These are phyloP conservation scores for Cairina moschata DNA, from an alignment of 2,113 vertebrate genomes.

Conservation along the genomic window DNA sequence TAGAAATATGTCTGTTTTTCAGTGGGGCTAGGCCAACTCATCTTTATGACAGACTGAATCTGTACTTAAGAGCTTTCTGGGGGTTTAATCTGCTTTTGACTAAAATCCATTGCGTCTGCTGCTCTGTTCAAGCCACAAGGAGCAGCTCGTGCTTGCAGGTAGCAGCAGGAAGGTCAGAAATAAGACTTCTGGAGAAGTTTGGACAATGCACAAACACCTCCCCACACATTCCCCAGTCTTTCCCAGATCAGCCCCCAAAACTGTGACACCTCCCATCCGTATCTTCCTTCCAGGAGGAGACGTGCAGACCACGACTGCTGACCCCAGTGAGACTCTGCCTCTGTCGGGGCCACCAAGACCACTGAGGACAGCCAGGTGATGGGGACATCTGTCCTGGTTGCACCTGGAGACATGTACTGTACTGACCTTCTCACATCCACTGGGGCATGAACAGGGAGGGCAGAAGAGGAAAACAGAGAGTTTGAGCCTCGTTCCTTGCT, in stretches of 20 bases:
- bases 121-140: background rate
- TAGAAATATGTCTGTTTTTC: rapidly evolving
- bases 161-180: background rate
- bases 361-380: background rate
- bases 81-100: background rate
- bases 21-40: background rate
- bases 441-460: rapidly evolving
- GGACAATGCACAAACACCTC: background rate
- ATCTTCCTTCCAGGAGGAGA: rapidly evolving
- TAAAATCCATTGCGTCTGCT: background rate
- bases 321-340: background rate
- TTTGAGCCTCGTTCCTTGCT: background rate
- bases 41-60: background rate
- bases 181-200: background rate
- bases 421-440: background rate
- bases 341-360: background rate
- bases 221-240: rapidly evolving
- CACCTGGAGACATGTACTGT: background rate
- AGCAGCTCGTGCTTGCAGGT: background rate
- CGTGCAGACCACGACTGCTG: rapidly evolving
- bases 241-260: background rate
- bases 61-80: background rate
- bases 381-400: background rate
- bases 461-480: background rate
- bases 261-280: rapidly evolving